Evolutionary conservation across 2,888 invertebrate species (phyloP).

Genomic region (Lordiphosa andalusiaca): DNA sequence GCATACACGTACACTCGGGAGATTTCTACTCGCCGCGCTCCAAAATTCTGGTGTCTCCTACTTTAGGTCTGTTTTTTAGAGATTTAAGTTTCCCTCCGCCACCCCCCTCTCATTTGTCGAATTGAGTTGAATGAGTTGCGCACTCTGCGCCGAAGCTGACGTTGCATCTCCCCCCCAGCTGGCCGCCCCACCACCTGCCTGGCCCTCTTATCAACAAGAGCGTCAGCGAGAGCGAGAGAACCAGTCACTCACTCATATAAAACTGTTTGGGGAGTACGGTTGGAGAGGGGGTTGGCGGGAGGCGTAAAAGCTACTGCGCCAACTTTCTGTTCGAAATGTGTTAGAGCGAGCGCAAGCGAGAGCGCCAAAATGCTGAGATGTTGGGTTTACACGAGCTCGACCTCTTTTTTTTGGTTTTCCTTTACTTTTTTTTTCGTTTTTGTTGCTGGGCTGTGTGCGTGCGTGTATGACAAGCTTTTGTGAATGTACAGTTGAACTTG

Average conservation of each 20-base stretch:
- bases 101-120: slow-evolving; percentile 34
- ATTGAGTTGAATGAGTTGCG: slow-evolving; percentile 77
- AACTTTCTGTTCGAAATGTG: slow-evolving; percentile 55
- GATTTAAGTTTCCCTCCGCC: slow-evolving; percentile 70
- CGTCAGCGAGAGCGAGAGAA: slow-evolving; percentile 49
- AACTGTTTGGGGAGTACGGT: background rate
- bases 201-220: slow-evolving; percentile 43
- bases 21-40: slow-evolving; percentile 32
- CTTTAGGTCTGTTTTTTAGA: slow-evolving; percentile 63
- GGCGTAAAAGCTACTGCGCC: slow-evolving; percentile 53
- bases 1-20: slow-evolving; percentile 14
- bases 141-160: slow-evolving; percentile 45
- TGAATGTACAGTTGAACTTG: slow-evolving; percentile 60
- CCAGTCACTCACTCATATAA: slow-evolving; percentile 22
- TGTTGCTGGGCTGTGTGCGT: slow-evolving; percentile 13
- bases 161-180: slow-evolving; percentile 20
- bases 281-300: slow-evolving; percentile 10
- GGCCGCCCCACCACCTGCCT: background rate
- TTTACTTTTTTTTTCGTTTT: slow-evolving; percentile 4
- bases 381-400: slow-evolving; percentile 74
- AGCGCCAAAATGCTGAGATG: slow-evolving; percentile 47
- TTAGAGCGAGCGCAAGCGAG: slow-evolving; percentile 69
- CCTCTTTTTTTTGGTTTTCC: slow-evolving; percentile 53
- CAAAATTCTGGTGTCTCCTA: slow-evolving; percentile 36
- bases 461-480: slow-evolving; percentile 14